These are phyloP conservation scores for Neria commutata DNA, from an alignment of 2,888 invertebrate species.

Conservation along the genomic window DNA sequence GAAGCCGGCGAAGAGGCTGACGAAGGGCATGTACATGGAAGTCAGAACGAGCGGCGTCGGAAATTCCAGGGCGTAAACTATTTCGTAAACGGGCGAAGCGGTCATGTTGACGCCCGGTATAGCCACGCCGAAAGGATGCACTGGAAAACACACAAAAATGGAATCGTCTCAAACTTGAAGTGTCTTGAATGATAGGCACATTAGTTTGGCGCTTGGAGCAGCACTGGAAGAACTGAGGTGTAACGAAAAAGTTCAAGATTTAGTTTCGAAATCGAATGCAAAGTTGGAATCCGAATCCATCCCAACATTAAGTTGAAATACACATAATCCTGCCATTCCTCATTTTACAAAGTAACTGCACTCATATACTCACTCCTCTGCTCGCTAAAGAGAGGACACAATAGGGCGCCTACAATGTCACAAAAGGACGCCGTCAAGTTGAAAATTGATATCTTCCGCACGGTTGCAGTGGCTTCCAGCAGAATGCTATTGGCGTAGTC, in stretches of 20 bases:
- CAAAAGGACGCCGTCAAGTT: constrained; percentile 46
- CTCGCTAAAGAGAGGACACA: constrained; percentile 44
- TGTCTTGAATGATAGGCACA: too few species aligned
- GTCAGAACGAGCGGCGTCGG: constrained; percentile 42
- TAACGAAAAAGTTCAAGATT: too few species aligned
- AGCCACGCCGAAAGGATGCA: constrained; percentile 52
- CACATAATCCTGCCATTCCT: too few species aligned
- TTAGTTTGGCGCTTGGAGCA: too few species aligned
- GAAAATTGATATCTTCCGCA: constrained; percentile 48
- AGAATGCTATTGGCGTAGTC: constrained; percentile 33
- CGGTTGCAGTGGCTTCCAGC: constrained; percentile 33
- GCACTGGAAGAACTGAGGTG: too few species aligned
- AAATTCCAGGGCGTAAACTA: constrained; percentile 48
- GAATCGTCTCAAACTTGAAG: too few species aligned
- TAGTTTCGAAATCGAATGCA: background rate
- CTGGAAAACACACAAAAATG: constrained; percentile 31
- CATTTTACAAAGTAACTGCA: background rate
- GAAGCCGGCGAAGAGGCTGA: constrained; percentile 51
- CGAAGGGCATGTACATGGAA: constrained; percentile 55
- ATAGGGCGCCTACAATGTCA: constrained; percentile 43
- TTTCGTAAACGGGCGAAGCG: constrained; percentile 48
- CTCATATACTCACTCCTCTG: constrained; percentile 36
- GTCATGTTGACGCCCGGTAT: constrained; percentile 50
- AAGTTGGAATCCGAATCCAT: too few species aligned
- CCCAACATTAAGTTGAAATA: too few species aligned